These are phyloP conservation scores for Siniperca knerii DNA, from an alignment of 2,113 vertebrate species.

Conservation along the genomic window DNA sequence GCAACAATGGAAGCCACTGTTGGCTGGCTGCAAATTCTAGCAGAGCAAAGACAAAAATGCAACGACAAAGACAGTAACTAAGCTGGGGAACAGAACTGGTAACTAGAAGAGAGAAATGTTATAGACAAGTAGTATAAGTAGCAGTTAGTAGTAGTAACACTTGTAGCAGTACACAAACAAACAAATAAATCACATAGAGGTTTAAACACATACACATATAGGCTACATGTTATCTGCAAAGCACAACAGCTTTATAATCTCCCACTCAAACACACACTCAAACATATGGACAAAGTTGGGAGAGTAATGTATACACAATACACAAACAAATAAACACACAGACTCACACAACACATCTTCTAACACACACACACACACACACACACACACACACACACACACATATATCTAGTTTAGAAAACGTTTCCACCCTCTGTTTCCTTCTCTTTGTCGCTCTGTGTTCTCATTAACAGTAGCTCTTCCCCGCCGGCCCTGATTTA, in stretches of 20 bases:
- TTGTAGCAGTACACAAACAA: background rate
- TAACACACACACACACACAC: slow-evolving; percentile 31
- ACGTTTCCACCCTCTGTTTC: slow-evolving; percentile 14
- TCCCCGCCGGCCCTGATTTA: slow-evolving; percentile 67
- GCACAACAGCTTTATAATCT: slow-evolving; percentile 41
- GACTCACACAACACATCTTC: slow-evolving; percentile 19
- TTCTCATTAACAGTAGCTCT: slow-evolving; percentile 68
- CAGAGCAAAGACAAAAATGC: slow-evolving; percentile 19
- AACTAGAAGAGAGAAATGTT: background rate
- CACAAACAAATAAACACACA: slow-evolving; percentile 22
- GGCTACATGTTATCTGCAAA: slow-evolving; percentile 25
- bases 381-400: slow-evolving; percentile 12
- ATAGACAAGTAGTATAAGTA: background rate
- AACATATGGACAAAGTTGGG: slow-evolving; percentile 1
- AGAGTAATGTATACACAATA: slow-evolving; percentile 26
- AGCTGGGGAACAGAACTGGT: background rate
- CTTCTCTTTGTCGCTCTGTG: slow-evolving; percentile 35
- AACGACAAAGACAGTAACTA: slow-evolving; percentile 18
- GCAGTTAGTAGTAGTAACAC: slow-evolving; percentile 2
- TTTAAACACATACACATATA: slow-evolving; percentile 23
- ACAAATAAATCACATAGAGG: slow-evolving; percentile 17
- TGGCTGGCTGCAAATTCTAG: slow-evolving; percentile 19
- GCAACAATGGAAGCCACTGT: slow-evolving; percentile 63
- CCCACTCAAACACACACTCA: slow-evolving; percentile 9
- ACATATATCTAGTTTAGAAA: slow-evolving; percentile 31